These are phyloP conservation scores for Synanthedon myopaeformis DNA, from an alignment of 2,888 invertebrate species.

Conservation along the genomic window DNA sequence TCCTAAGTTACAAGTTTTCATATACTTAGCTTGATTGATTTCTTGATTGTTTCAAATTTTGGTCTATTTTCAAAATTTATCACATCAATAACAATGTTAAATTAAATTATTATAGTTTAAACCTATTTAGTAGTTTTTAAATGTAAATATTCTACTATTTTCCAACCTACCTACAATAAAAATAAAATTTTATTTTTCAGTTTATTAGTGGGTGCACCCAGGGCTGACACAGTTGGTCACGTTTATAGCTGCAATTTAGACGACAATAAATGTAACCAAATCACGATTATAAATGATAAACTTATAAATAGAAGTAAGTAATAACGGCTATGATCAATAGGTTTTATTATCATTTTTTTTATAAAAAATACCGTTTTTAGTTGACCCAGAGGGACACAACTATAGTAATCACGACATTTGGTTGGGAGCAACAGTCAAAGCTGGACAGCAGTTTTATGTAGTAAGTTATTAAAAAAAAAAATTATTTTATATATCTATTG, in stretches of 20 bases:
- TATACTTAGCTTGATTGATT: no score
- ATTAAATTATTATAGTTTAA: background rate
- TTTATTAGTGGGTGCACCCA: slow-evolving; percentile 35
- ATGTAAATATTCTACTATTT: no score
- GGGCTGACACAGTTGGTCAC: slow-evolving; percentile 20
- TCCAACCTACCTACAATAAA: no score
- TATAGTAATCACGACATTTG: slow-evolving; percentile 14
- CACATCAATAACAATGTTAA: no score
- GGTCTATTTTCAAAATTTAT: no score
- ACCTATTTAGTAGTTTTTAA: background rate
- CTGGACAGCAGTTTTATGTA: slow-evolving; percentile 20
- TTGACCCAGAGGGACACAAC: background rate
- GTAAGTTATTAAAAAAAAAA: slow-evolving; percentile 15
- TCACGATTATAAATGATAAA: background rate
- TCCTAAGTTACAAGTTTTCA: no score
- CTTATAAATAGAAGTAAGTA: slow-evolving; percentile 6
- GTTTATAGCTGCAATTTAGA: slow-evolving; percentile 23
- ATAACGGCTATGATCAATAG: no score
- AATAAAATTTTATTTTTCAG: slow-evolving; percentile 17
- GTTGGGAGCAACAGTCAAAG: slow-evolving; percentile 30
- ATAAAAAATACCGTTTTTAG: slow-evolving; percentile 2
- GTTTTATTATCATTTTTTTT: no score
- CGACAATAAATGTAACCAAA: slow-evolving; percentile 1
- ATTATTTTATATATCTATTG: no score
- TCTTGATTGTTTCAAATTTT: no score